Evolutionary conservation across 2,113 vertebrate species (phyloP).

Genomic region (Gobiocypris rarus): DNA sequence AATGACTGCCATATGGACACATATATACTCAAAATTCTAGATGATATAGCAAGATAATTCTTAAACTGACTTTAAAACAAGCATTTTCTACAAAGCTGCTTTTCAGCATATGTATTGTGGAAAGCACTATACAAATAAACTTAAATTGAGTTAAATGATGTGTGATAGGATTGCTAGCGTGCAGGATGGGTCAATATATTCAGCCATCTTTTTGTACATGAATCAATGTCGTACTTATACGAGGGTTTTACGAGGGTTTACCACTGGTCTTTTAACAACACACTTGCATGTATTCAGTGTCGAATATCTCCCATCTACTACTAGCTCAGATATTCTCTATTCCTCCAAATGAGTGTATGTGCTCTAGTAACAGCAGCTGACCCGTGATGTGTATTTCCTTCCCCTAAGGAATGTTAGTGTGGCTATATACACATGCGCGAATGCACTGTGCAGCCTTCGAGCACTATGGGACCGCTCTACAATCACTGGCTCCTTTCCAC

Average conservation of each 20-base stretch:
- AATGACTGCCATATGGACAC: too few relatives aligned
- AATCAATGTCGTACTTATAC: neutral
- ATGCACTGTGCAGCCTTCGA: slow-evolving; percentile 1
- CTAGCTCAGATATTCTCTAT: neutral
- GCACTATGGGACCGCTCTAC: slow-evolving; percentile 30
- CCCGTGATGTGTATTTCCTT: slow-evolving; percentile 49
- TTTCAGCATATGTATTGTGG: too few relatives aligned
- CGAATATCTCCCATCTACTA: neutral
- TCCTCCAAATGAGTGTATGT: slow-evolving; percentile 19
- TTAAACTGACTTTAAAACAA: too few relatives aligned
- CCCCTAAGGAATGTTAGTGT: slow-evolving; percentile 38
- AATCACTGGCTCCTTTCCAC: slow-evolving; percentile 33
- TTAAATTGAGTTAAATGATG: neutral
- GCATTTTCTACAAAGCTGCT: too few relatives aligned
- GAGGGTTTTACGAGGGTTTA: neutral
- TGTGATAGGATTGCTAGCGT: neutral
- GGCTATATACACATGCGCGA: neutral
- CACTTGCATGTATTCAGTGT: neutral
- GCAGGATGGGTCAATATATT: neutral
- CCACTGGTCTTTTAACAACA: neutral
- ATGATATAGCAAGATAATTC: too few relatives aligned
- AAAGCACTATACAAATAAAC: too few relatives aligned
- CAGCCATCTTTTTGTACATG: neutral
- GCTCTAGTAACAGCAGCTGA: slow-evolving; percentile 45
- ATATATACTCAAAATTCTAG: too few relatives aligned